Percentiles rank a stretch among this genome's conserved stretches.
phyloP scores from a whole-genome alignment of 2,797 vertebrate genomes.

The Alca torda region DNA sequence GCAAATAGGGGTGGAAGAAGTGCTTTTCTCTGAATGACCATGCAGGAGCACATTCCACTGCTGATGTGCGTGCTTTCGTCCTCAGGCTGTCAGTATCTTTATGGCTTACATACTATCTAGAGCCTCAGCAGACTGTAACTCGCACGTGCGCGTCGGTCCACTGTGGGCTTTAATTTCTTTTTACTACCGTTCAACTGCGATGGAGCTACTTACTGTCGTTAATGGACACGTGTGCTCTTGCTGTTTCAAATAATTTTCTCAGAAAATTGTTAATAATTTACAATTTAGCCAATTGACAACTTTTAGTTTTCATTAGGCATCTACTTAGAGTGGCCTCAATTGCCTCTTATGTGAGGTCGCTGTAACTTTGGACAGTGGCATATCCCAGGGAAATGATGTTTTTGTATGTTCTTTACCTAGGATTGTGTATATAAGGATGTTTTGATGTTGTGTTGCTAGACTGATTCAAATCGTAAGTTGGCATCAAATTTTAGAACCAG shows the following conservation, averaged over 20 bases:
- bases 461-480: background rate
- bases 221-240: background rate
- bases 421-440: background rate
- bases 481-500: background rate
- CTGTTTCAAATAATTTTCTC: background rate
- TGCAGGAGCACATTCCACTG: conserved; percentile 19
- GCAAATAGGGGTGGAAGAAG: background rate
- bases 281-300: background rate
- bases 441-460: background rate
- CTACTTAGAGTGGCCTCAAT: background rate
- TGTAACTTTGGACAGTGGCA: background rate
- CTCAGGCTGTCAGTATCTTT: background rate
- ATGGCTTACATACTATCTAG: background rate
- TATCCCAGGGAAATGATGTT: background rate
- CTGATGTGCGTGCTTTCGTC: background rate
- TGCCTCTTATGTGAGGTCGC: accelerated
- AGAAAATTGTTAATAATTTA: background rate
- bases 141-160: background rate
- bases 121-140: background rate
- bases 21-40: background rate
- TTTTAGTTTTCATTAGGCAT: background rate
- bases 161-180: background rate
- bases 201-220: background rate
- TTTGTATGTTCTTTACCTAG: background rate
- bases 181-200: background rate